Conservation (phyloP, 2,113 vertebrate genomes). For the Parotia lawesii region DNA sequence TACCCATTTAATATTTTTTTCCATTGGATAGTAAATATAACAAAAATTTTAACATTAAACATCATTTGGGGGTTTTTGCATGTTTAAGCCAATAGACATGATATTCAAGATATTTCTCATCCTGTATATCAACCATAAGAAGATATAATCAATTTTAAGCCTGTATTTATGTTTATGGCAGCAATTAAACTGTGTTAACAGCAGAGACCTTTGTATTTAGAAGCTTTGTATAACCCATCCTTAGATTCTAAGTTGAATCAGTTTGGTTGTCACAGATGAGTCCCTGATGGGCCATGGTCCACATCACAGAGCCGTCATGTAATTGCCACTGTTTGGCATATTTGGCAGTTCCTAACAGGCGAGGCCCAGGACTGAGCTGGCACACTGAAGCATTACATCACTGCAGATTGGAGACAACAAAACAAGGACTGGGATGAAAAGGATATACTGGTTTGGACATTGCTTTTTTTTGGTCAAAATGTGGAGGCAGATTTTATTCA, state of each 20-base stretch:
- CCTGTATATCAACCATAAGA: not conserved
- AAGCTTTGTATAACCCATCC: not conserved
- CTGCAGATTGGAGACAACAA: not conserved
- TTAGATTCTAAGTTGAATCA: not conserved
- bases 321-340: constrained; percentile 41
- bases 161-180: not conserved
- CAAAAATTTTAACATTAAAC: not conserved
- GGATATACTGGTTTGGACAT: not conserved
- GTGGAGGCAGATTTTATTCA: not conserved
- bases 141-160: not conserved
- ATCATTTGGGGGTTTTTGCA: not conserved
- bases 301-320: constrained; percentile 28
- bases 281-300: constrained; percentile 18
- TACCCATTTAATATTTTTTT: not conserved
- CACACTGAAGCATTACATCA: constrained; percentile 16
- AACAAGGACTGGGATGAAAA: not conserved
- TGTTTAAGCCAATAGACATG: not conserved
- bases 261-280: constrained; percentile 26
- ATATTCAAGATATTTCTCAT: not conserved
- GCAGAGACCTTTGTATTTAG: not conserved
- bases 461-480: not conserved
- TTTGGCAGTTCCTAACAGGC: constrained; percentile 33
- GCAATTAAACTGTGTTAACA: constrained; percentile 8
- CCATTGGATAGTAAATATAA: not conserved
- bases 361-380: not conserved